phyloP scores from a whole-genome alignment of 2,888 invertebrate genomes.

The Digitonthophagus gazella region DNA sequence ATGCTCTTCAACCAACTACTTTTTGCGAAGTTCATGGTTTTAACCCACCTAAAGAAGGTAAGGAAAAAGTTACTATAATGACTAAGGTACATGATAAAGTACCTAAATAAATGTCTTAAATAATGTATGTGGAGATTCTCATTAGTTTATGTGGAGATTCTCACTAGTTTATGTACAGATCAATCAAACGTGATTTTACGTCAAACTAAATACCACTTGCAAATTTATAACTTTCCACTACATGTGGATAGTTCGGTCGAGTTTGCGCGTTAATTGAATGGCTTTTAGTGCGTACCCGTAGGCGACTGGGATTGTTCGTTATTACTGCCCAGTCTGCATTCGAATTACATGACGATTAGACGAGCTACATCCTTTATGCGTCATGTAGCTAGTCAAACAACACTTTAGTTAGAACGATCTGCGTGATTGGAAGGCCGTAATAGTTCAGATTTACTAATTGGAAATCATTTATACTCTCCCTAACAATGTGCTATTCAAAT shows the following conservation, averaged over 20 bases:
- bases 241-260: neutral
- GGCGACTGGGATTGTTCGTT: neutral
- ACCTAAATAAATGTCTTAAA: too few species aligned
- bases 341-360: neutral
- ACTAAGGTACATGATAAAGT: too few species aligned
- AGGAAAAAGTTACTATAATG: too few species aligned
- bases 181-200: too few species aligned
- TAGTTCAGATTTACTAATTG: too few species aligned
- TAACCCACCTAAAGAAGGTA: constrained; percentile 58
- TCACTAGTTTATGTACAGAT: too few species aligned
- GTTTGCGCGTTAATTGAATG: neutral
- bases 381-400: neutral
- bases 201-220: too few species aligned
- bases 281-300: neutral
- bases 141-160: too few species aligned
- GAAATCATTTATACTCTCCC: too few species aligned
- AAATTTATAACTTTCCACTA: neutral
- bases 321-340: neutral
- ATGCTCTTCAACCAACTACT: constrained; percentile 50
- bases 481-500: too few species aligned
- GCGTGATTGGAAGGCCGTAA: too few species aligned
- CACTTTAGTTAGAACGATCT: neutral
- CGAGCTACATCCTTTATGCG: neutral
- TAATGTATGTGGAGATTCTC: too few species aligned
- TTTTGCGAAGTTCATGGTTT: constrained; percentile 62